Base-by-base conservation (phyloP, 2,797 vertebrate genomes). In the Odontamblyopus rebecca region DNA sequence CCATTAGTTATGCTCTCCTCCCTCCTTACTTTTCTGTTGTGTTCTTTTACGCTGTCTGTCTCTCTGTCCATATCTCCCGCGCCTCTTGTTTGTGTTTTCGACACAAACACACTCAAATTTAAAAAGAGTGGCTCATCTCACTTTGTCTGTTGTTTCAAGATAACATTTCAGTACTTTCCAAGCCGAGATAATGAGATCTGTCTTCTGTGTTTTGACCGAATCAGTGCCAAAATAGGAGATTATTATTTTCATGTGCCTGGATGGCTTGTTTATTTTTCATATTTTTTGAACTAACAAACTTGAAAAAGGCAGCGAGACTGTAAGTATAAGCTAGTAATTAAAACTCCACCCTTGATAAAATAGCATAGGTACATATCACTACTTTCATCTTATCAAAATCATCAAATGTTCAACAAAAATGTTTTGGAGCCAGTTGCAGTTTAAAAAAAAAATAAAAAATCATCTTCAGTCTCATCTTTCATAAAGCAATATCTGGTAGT, bases 1-100 rank as follows among this genome's bases (percentile, higher is more conserved):
- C 95, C 93, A 96, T 96, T 96, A 95, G 95, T 94, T 88, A 95
- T 95, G 88, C 89, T 85, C 81, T 76, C 75, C 80, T 78, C 67
- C 80, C 85, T 77, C 80, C 78, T 65, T 26, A 44, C 26, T 83
- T 77, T 84, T 83, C 78, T 80, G 77, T 88, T 85, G 86, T 85
- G 85, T 83, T 82, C 80, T 86, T 77, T 85, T 85, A 86, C 75
- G 63, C 92, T 82, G 76, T 61, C 86, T 86, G 82, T 88, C 83
- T 88, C 67, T 73, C 65, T 76, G 56, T 68, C 67, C 56, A 75
- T 74, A 83, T 78, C 56, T 78, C 91, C 77, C 68, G 61, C 32
- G 18, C 61, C 72, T 44, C 60, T 71, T 81, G 83, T 89, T 85
- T 88, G 73, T 89, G 79, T 85, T 86, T 65, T 85, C 93, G 90